Evolutionary conservation across 2,113 vertebrate genomes (phyloP).

Genomic region (Salvelinus sp.): DNA sequence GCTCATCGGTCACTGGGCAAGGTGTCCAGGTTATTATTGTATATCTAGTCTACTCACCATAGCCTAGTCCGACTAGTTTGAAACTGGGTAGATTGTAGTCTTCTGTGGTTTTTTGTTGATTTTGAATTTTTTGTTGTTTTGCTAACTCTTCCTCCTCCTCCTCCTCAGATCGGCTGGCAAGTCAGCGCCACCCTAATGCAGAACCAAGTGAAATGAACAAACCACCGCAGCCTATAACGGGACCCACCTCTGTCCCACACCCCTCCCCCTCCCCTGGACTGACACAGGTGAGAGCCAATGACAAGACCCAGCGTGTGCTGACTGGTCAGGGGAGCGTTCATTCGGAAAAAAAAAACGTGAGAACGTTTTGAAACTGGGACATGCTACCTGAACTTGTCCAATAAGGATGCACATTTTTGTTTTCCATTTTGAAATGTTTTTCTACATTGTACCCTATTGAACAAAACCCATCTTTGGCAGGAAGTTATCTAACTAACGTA

Average conservation of each 20-base stretch:
- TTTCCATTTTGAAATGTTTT: too few relatives aligned
- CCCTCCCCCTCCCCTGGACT: conserved; percentile 95
- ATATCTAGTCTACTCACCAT: background rate
- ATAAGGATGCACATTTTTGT: too few relatives aligned
- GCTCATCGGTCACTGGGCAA: background rate
- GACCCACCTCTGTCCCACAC: conserved; percentile 89
- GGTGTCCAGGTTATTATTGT: background rate
- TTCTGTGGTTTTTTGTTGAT: background rate
- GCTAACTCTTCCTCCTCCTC: background rate
- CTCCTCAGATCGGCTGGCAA: conserved; percentile 64
- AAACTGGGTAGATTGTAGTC: background rate
- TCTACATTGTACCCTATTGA: background rate
- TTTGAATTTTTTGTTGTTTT: background rate
- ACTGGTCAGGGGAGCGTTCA: background rate
- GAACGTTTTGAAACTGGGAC: too few relatives aligned
- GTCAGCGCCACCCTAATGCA: conserved; percentile 89
- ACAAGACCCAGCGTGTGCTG: background rate
- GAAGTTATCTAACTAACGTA: background rate
- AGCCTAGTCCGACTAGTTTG: background rate
- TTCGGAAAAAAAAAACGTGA: too few relatives aligned
- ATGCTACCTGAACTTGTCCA: too few relatives aligned
- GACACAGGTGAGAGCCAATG: conserved; percentile 81
- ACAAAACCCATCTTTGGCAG: background rate
- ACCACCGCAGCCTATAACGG: conserved; percentile 98
- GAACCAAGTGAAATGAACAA: conserved; percentile 99